Evolutionary conservation across 92 coral and sea anemone genomes (phyloP).

Genomic region (Chrysogorgia sp.): DNA sequence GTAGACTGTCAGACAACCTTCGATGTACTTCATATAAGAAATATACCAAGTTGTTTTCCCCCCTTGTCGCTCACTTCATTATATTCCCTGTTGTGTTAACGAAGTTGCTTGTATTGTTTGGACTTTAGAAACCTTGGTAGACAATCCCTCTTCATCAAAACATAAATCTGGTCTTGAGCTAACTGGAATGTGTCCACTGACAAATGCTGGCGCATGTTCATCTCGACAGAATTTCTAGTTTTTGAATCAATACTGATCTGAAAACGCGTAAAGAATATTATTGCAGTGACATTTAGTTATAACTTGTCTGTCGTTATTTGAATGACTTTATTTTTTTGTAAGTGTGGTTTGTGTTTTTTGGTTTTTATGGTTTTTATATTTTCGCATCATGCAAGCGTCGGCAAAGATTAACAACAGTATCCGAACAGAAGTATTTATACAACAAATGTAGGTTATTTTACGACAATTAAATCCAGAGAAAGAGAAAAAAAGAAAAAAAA

Average conservation of each 20-base stretch:
- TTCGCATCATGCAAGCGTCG: background rate
- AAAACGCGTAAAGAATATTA: background rate
- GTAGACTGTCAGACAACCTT: no score
- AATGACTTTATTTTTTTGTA: background rate
- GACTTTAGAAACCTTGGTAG: constrained; percentile 91
- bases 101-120: constrained; percentile 83
- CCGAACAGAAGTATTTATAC: background rate
- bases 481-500: no score
- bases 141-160: constrained; percentile 90
- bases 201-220: constrained; percentile 78
- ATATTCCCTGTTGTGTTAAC: no score
- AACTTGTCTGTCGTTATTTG: background rate
- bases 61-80: background rate
- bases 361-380: background rate
- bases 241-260: constrained; percentile 96
- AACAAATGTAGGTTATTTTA: no score
- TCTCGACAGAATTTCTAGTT: constrained; percentile 82
- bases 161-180: constrained; percentile 92
- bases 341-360: background rate
- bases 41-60: background rate
- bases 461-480: no score
- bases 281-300: no score
- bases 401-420: no score
- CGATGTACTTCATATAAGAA: background rate
- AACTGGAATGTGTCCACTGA: constrained; percentile 76